Evolutionary conservation across 1,140 invertebrate species (phyloP).

Genomic region (Drosophila ironensis): DNA sequence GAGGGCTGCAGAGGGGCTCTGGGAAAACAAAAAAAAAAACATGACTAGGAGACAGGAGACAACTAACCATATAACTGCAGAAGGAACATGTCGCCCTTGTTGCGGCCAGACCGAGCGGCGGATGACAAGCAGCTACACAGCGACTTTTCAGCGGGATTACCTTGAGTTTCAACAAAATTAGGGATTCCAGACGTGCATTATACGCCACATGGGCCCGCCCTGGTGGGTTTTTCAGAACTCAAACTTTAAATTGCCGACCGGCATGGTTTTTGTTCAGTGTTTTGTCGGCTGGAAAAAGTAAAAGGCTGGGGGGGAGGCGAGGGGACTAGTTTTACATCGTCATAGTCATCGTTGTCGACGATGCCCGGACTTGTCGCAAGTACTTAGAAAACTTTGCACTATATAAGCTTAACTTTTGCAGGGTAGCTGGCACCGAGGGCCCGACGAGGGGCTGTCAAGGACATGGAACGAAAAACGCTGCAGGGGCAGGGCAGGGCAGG

Average conservation of each 20-base stretch:
- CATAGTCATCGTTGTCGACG: constrained; percentile 21
- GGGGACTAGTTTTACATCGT: constrained; percentile 17
- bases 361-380: constrained; percentile 35
- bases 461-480: background rate
- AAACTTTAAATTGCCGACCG: no score
- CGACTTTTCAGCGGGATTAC: no score
- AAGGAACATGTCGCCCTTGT: constrained; percentile 57
- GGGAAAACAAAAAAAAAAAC: background rate
- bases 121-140: constrained; percentile 51
- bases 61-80: constrained; percentile 47
- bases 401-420: constrained; percentile 62
- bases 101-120: constrained; percentile 53
- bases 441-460: background rate
- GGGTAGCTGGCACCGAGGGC: background rate
- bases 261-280: no score
- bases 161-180: no score
- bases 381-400: constrained; percentile 70
- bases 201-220: no score
- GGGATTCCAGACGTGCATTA: no score
- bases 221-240: no score
- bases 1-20: background rate
- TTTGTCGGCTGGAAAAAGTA: no score
- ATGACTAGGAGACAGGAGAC: background rate
- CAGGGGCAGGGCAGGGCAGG: background rate
- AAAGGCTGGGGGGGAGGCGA: background rate